Evolutionary conservation across 2,888 invertebrate genomes (phyloP).

Genomic region (Nyleta sp.): DNA sequence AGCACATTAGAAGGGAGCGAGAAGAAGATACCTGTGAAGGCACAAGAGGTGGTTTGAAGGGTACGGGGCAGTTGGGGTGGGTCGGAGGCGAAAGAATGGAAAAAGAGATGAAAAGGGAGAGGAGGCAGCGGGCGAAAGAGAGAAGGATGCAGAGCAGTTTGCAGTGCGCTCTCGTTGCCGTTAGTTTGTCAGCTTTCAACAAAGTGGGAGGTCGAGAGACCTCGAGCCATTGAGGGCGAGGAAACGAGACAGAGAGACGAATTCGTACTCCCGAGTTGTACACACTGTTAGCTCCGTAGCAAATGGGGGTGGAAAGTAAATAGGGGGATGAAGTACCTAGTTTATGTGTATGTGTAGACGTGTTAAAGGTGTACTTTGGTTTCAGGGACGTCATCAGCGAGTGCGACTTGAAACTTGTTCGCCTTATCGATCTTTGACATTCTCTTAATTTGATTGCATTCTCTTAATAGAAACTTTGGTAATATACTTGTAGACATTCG

Average conservation of each 20-base stretch:
- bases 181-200: slow-evolving; percentile 65
- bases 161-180: slow-evolving; percentile 58
- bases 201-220: slow-evolving; percentile 64
- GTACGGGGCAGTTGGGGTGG: slow-evolving; percentile 32
- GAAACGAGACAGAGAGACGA: slow-evolving; percentile 62
- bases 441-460: slow-evolving; percentile 66
- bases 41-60: slow-evolving; percentile 41
- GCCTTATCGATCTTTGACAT: slow-evolving; percentile 66
- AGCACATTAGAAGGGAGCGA: slow-evolving; percentile 47
- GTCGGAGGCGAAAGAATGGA: slow-evolving; percentile 41
- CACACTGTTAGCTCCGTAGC: slow-evolving; percentile 63
- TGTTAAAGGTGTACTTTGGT: slow-evolving; percentile 67
- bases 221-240: slow-evolving; percentile 61
- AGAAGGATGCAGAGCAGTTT: slow-evolving; percentile 45
- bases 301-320: slow-evolving; percentile 66
- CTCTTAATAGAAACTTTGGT: slow-evolving; percentile 64
- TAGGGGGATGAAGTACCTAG: slow-evolving; percentile 64
- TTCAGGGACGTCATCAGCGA: slow-evolving; percentile 64
- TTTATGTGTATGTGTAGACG: slow-evolving; percentile 64
- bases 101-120: slow-evolving; percentile 35
- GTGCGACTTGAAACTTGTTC: slow-evolving; percentile 62
- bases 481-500: slow-evolving; percentile 61
- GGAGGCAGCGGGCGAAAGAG: slow-evolving; percentile 13
- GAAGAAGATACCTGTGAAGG: slow-evolving; percentile 54
- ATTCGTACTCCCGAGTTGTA: slow-evolving; percentile 61